Conservation (phyloP, 2,797 vertebrate genomes). For the Telmatherina bonti region DNA sequence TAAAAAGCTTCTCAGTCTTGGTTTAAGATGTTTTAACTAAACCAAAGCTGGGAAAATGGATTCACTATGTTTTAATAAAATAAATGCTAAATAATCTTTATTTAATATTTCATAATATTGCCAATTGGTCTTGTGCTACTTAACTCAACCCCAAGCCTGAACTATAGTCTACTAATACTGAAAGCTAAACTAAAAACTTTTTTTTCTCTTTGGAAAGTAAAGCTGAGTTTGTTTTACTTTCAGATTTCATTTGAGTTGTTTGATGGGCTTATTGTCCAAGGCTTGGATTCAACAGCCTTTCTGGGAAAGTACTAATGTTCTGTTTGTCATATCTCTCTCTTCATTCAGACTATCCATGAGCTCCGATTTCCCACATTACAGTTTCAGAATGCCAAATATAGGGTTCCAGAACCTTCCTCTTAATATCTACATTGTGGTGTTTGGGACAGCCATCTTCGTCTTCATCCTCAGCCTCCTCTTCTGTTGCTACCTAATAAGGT, state of each 20-base stretch:
- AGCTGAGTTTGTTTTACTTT: not conserved
- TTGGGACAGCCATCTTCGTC: slow-evolving; percentile 98
- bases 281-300: not conserved
- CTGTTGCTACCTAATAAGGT: slow-evolving; percentile 99
- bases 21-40: no score
- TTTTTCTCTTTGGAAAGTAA: not conserved
- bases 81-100: no score
- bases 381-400: slow-evolving; percentile 99
- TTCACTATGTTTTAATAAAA: no score
- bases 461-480: slow-evolving; percentile 99
- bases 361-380: slow-evolving; percentile 95
- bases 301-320: slow-evolving; percentile 1
- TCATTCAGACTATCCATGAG: slow-evolving; percentile 91
- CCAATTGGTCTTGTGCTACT: no score
- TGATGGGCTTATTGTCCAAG: not conserved
- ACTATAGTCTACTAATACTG: not conserved
- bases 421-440: slow-evolving; percentile 99
- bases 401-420: slow-evolving; percentile 99
- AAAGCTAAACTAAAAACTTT: slow-evolving; percentile 19
- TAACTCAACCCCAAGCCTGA: not conserved
- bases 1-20: no score
- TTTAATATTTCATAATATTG: no score
- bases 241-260: not conserved
- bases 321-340: slow-evolving; percentile 33
- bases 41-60: no score